Percentiles rank a stretch among this genome's conserved stretches.
phyloP scores from a whole-genome alignment of 2,113 vertebrate species.

The Gavialis gangeticus region DNA sequence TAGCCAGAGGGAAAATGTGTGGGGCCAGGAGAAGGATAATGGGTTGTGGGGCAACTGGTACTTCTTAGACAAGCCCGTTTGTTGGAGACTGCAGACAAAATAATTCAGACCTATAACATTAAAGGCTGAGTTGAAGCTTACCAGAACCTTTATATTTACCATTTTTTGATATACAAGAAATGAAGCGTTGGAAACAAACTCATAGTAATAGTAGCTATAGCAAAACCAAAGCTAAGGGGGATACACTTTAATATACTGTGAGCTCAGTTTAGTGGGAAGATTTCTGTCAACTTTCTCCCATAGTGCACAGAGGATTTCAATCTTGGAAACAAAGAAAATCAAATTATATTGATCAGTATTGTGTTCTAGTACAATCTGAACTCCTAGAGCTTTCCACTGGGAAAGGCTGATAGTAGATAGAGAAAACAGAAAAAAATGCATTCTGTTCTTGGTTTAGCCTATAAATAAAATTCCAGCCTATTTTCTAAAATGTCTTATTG shows the following conservation, averaged over 20 bases:
- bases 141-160: background rate
- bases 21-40: too few relatives aligned
- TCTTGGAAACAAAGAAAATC: background rate
- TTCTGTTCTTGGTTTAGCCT: too few relatives aligned
- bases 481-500: too few relatives aligned
- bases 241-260: background rate
- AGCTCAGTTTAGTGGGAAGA: rapidly evolving
- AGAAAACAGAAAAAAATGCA: too few relatives aligned
- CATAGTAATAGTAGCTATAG: background rate
- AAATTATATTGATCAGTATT: background rate
- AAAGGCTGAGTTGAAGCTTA: background rate
- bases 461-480: too few relatives aligned
- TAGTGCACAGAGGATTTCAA: rapidly evolving
- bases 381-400: too few relatives aligned
- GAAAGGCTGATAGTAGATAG: too few relatives aligned
- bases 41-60: too few relatives aligned
- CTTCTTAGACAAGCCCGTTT: background rate
- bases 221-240: background rate
- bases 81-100: background rate
- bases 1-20: too few relatives aligned
- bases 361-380: too few relatives aligned
- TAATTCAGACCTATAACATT: background rate
- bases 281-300: rapidly evolving
- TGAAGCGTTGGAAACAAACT: background rate
- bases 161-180: background rate